phyloP scores from a whole-genome alignment of 2,888 invertebrate species.

The Escarpia spicata region DNA sequence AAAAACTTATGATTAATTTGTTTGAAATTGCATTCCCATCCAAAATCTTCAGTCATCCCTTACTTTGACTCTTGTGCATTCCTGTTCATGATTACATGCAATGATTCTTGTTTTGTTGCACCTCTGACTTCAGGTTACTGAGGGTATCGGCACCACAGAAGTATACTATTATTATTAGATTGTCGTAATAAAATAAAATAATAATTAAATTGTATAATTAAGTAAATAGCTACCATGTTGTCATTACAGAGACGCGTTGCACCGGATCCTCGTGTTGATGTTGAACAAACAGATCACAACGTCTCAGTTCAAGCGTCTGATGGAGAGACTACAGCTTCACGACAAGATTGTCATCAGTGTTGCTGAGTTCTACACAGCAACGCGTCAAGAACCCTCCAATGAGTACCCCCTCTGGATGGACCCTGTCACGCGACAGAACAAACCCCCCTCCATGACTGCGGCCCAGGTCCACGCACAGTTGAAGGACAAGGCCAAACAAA shows the following conservation, averaged over 20 bases:
- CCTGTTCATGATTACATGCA: no score
- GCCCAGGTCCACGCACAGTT: constrained; percentile 60
- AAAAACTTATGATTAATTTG: no score
- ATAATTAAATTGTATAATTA: no score
- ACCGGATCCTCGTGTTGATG: constrained; percentile 57
- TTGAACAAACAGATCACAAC: constrained; percentile 51
- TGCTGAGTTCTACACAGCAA: constrained; percentile 59
- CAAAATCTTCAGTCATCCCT: no score
- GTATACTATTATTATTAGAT: no score
- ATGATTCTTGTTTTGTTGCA: no score
- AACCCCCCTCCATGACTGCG: constrained; percentile 56
- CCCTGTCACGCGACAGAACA: constrained; percentile 41
- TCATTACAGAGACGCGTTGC: constrained; percentile 57
- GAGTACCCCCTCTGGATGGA: constrained; percentile 63
- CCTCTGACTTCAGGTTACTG: no score
- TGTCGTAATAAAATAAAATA: no score
- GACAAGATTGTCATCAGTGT: constrained; percentile 50
- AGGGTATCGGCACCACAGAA: no score
- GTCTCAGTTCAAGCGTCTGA: constrained; percentile 50
- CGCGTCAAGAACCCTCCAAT: constrained; percentile 46
- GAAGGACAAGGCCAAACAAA: constrained; percentile 61
- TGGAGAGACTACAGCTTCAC: constrained; percentile 49
- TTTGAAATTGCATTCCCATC: no score
- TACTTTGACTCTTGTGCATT: no score
- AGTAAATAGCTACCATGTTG: background rate